Conservation (phyloP, 2,888 invertebrate species). For the Eubasilissa splendida region DNA sequence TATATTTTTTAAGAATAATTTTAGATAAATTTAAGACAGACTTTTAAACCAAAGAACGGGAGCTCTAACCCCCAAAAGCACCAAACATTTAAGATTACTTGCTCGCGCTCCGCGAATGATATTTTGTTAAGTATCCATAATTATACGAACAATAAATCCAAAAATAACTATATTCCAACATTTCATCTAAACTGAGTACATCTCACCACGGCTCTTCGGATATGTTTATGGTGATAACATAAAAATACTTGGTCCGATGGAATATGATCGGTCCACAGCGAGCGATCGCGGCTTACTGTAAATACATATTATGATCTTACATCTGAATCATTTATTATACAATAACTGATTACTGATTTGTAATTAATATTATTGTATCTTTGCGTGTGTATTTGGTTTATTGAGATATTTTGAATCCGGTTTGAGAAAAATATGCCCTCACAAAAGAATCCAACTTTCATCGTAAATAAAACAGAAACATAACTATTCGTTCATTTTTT, state of each 20-base stretch:
- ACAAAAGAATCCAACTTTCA: slow-evolving; percentile 36
- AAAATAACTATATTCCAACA: slow-evolving; percentile 58
- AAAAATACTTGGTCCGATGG: slow-evolving; percentile 62
- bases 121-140: slow-evolving; percentile 39
- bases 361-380: slow-evolving; percentile 51
- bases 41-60: slow-evolving; percentile 59
- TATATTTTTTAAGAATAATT: slow-evolving; percentile 40
- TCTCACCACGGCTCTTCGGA: slow-evolving; percentile 59
- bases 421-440: slow-evolving; percentile 50
- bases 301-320: slow-evolving; percentile 28
- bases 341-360: slow-evolving; percentile 42
- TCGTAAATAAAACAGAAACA: background rate
- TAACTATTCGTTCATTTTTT: background rate
- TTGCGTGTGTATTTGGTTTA: slow-evolving; percentile 52
- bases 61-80: slow-evolving; percentile 61
- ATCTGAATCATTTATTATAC: slow-evolving; percentile 36
- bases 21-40: slow-evolving; percentile 56
- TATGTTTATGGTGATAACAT: slow-evolving; percentile 62
- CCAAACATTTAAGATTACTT: slow-evolving; percentile 57
- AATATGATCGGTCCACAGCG: slow-evolving; percentile 65
- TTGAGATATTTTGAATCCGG: slow-evolving; percentile 57
- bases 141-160: slow-evolving; percentile 57
- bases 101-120: slow-evolving; percentile 60
- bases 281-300: slow-evolving; percentile 62
- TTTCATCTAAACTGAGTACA: slow-evolving; percentile 56